phyloP scores from a whole-genome alignment of 2,888 invertebrate species.

The Diarsia rubi region DNA sequence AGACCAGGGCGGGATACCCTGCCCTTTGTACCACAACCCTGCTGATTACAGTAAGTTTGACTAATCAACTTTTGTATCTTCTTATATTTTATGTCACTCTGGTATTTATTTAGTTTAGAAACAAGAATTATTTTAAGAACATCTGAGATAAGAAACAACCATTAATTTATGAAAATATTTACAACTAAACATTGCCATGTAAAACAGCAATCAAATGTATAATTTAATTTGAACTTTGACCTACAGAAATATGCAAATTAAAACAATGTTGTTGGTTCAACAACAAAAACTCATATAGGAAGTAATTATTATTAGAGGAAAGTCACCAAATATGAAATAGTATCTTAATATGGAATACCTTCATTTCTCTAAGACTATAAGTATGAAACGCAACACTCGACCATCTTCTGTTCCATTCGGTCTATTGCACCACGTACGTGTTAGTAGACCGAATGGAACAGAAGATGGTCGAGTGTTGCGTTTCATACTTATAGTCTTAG shows the following conservation, averaged over 20 bases:
- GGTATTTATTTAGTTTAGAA: neutral
- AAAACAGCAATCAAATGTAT: constrained; percentile 1
- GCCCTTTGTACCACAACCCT: constrained; percentile 97
- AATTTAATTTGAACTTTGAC: constrained; percentile 27
- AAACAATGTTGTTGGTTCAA: constrained; percentile 14
- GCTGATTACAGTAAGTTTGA: constrained; percentile 95
- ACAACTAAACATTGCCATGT: neutral
- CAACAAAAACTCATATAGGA: constrained; percentile 16
- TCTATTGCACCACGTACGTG: too few relatives aligned
- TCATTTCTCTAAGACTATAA: too few relatives aligned
- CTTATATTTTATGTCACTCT: neutral
- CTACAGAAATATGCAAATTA: neutral
- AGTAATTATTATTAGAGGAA: constrained; percentile 24
- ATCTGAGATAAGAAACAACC: neutral
- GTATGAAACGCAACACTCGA: too few relatives aligned
- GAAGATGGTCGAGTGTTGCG: too few relatives aligned
- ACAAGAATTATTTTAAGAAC: neutral
- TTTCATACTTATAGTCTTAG: too few relatives aligned
- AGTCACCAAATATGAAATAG: too few relatives aligned
- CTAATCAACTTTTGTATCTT: neutral
- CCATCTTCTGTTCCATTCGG: too few relatives aligned
- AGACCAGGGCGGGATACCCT: constrained; percentile 94
- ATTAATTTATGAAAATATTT: neutral
- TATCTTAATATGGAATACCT: too few relatives aligned
- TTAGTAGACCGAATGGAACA: too few relatives aligned